phyloP scores from a whole-genome alignment of 2,888 invertebrate species.

The Hypomecis atomaria region DNA sequence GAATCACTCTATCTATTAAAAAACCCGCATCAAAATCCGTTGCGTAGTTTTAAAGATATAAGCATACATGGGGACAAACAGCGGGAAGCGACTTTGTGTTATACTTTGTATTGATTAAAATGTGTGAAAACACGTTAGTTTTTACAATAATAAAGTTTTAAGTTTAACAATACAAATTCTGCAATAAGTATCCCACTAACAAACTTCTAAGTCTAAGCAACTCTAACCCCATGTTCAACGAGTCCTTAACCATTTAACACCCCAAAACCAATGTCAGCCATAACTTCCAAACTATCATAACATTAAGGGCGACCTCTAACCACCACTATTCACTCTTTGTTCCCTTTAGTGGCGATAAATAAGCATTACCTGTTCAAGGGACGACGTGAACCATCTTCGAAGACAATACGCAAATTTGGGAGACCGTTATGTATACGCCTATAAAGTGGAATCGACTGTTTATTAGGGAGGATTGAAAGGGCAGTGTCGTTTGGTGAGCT shows the following conservation, averaged over 20 bases:
- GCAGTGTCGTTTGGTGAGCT: conserved; percentile 50
- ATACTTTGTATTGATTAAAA: too few relatives aligned
- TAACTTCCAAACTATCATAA: conserved; percentile 65
- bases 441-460: conserved; percentile 71
- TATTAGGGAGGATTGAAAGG: conserved; percentile 57
- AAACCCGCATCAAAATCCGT: too few relatives aligned
- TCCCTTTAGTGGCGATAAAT: conserved; percentile 77
- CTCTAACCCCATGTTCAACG: conserved; percentile 17
- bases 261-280: conserved; percentile 51
- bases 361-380: conserved; percentile 79
- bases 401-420: conserved; percentile 79
- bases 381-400: conserved; percentile 67
- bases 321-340: conserved; percentile 71
- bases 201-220: neutral
- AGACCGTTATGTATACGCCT: conserved; percentile 68
- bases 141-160: too few relatives aligned
- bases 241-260: conserved; percentile 43
- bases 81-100: too few relatives aligned
- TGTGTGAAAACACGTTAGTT: too few relatives aligned
- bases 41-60: too few relatives aligned
- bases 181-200: neutral
- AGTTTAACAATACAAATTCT: neutral
- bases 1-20: too few relatives aligned
- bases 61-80: too few relatives aligned
- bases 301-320: conserved; percentile 51